Conservation (phyloP, 2,797 vertebrate species). For the Crenuchus spilurus region DNA sequence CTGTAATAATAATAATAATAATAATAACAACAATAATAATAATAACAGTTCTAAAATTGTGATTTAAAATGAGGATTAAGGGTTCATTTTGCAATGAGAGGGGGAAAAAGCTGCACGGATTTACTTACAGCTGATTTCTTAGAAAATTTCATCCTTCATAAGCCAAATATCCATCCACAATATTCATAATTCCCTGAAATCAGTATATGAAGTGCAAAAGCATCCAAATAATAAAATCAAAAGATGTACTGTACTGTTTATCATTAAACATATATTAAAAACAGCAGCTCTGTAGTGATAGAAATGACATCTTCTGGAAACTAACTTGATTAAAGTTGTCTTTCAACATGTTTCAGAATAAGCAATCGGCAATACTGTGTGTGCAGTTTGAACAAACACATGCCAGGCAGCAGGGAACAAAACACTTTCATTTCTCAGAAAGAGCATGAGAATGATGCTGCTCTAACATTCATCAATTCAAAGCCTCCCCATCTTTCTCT, state of each 20-base stretch:
- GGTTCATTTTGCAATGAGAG: not conserved
- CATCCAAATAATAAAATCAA: not conserved
- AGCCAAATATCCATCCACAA: constrained; percentile 3
- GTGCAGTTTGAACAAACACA: not conserved
- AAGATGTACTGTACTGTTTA: not conserved
- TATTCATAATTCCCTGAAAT: not conserved
- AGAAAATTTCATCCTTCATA: constrained; percentile 14
- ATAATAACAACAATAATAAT: no score
- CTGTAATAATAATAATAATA: no score
- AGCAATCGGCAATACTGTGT: not conserved
- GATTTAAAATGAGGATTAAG: not conserved
- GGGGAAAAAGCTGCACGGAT: not conserved
- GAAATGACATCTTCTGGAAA: not conserved
- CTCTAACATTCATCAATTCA: not conserved
- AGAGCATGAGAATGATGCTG: not conserved
- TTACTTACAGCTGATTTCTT: not conserved
- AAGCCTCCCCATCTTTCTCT: not conserved
- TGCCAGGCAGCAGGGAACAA: constrained; percentile 11
- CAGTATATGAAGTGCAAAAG: not conserved
- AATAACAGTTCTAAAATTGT: no score
- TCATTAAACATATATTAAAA: not conserved
- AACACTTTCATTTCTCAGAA: not conserved
- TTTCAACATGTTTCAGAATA: not conserved
- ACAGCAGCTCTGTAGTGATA: not conserved
- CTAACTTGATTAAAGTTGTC: not conserved